Percentiles rank a stretch among this genome's conserved stretches.
Conservation (phyloP, 2,797 vertebrate genomes). For the Avahi laniger region DNA sequence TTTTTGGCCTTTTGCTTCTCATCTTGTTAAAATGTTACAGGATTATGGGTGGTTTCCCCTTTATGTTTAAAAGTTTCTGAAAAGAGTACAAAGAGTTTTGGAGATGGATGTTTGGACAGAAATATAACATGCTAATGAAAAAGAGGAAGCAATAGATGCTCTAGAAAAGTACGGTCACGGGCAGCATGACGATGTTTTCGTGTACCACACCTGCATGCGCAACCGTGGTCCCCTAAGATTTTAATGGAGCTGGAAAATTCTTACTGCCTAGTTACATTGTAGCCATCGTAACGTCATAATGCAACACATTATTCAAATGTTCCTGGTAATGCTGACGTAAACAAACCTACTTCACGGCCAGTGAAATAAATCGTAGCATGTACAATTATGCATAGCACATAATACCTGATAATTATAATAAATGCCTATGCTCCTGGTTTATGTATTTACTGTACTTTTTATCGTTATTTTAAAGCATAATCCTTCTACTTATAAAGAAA, state of each 20-base stretch:
- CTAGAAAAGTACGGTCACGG: neutral
- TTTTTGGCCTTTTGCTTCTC: neutral
- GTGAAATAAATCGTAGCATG: neutral
- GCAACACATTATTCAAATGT: neutral
- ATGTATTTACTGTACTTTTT: neutral
- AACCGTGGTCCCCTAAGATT: neutral
- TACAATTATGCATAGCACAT: neutral
- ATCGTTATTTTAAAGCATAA: neutral
- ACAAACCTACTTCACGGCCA: neutral
- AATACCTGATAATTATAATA: neutral
- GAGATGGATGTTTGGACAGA: neutral
- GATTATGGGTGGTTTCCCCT: neutral
- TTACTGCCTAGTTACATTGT: neutral
- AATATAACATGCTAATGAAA: neutral
- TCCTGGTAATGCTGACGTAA: neutral
- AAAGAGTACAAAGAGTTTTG: neutral
- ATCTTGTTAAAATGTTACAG: neutral
- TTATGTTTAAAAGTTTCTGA: neutral
- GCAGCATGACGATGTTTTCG: neutral
- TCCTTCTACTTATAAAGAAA: neutral
- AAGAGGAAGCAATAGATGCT: neutral
- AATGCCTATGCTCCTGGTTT: neutral
- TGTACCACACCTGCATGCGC: fast-evolving
- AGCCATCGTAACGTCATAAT: neutral
- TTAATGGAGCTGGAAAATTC: neutral